Evolutionary conservation across 2,888 invertebrate genomes (phyloP), one percentile per base, ranked within the genome.

Genomic region (Cepaea hortensis): DNA sequence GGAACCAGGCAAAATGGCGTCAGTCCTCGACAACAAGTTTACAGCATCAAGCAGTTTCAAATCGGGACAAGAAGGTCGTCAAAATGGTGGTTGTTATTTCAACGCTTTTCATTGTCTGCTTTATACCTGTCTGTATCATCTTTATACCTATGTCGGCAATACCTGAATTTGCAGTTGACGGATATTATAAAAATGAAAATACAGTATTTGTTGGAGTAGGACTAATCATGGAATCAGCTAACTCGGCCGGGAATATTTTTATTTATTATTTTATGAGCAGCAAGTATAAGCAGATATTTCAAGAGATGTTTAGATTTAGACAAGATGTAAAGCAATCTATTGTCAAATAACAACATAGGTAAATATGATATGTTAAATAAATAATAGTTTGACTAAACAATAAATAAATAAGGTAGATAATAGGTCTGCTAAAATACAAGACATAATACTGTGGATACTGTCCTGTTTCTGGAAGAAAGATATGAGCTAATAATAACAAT

Each of bases 71-170:
- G 35, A 81, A 50, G 20, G 70, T 81, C 1, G 20, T 65, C 20
- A 81, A 81, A 81, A 81, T 81, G 81, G 81, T 81, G 70, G n/a
- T 70, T 48, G 50, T 68, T 3, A 81, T 81, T 18, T 81, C 81
- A 3, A 48, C 68, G 0, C 79, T 79, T 23, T 79, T 79, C 35
- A 79, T 79, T 23, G 62, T 18, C 18, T 79, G 62, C 23, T 79
- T 79, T 35, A 23, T 61, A 13, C 79, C 79, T 9, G 13, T 79
- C 13, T 62, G 48, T 23, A 79, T 79, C 6, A 62, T 5, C 23
- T 79, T 79, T 23, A 79, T 79, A 61, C 23, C 79, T 1, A 61
- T 61, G 35, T 23, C 23, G 6, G 13, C 61, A 3, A 15, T 62
- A n/a, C 79, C 79, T 23, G 79, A 79, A 5, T 35, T 79, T 23